These are phyloP conservation scores for Drosophila nigritarsus DNA, from an alignment of 2,888 invertebrate genomes.

Conservation along the genomic window DNA sequence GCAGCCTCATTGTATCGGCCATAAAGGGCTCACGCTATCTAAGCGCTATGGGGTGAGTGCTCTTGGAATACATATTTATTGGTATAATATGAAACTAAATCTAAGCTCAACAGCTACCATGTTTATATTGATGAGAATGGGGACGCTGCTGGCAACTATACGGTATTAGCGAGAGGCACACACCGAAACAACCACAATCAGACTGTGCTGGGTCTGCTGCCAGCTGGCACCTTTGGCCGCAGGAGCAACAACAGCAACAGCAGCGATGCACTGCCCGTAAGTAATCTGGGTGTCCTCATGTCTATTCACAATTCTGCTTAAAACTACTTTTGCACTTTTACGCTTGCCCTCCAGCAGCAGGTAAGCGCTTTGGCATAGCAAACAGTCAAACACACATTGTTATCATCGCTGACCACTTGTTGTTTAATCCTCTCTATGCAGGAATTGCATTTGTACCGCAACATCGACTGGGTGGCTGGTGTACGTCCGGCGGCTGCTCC, in stretches of 20 bases:
- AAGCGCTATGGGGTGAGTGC: conserved; percentile 93
- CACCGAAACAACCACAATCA: conserved; percentile 82
- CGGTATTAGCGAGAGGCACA: conserved; percentile 89
- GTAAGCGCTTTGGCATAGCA: conserved; percentile 62
- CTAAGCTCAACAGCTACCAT: conserved; percentile 88
- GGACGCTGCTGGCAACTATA: conserved; percentile 97
- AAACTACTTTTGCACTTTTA: conserved; percentile 32
- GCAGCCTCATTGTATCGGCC: conserved; percentile 91
- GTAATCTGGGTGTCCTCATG: conserved; percentile 75
- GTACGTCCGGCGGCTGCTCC: conserved; percentile 94
- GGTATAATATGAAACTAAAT: neutral
- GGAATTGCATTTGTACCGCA: conserved; percentile 90
- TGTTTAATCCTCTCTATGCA: conserved; percentile 81
- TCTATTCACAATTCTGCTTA: conserved; percentile 2
- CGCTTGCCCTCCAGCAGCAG: conserved; percentile 58
- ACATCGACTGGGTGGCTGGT: conserved; percentile 91
- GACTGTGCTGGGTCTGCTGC: conserved; percentile 89
- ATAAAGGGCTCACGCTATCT: conserved; percentile 92
- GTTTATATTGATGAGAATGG: conserved; percentile 97
- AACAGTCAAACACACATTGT: conserved; percentile 5
- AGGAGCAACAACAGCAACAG: conserved; percentile 86
- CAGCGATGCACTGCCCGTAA: conserved; percentile 90
- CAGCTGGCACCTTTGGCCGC: conserved; percentile 90
- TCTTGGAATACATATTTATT: neutral
- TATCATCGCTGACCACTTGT: conserved; percentile 2